Evolutionary conservation across 2,797 vertebrate genomes (phyloP), one percentile per base, ranked within the genome.

Genomic region (Chloroceryle amazona): DNA sequence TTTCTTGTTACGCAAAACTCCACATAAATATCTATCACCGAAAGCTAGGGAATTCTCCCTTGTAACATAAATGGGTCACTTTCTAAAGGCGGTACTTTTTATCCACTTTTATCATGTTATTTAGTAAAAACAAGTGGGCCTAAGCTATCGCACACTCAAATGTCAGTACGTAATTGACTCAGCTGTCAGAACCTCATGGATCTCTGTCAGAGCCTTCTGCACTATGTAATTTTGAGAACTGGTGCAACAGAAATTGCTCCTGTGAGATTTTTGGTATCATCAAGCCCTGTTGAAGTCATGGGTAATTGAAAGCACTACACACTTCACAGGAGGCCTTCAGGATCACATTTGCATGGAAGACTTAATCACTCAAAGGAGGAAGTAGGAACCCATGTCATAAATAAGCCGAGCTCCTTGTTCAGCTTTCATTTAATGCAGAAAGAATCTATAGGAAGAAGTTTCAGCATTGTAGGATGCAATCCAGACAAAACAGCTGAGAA

Each of bases 141-240:
- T 66, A 72, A 74, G 39, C 37, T 78, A 42, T 63, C 79, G 37
- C 62, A 49, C 17, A 11, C 37, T 57, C 21, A 51, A 21, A 67
- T 29, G 13, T 26, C 42, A 17, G 54, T 44, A 33, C 2, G 1
- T 42, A 65, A 74, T 47, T 41, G 54, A 47, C n/a, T 13, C 49
- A 81, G 55, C 35, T 82, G 67, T 44, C 66, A 75, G 78, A 67
- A 86, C 33, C 35, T 76, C 66, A 46, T 1, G 6, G 20, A 14
- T 47, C 10, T 44, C 39, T 39, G 29, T 62, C 79, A 76, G 28
- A 0, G 0, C n/a, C 52, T 72, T 49, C 83, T 81, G 57, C 0
- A 0, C 61, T 74, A 54, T 29, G 10, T 54, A 68, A 49, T 54
- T 86, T 54, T 70, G 51, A 78, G 57, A 89, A 58, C 33, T 62